Evolutionary conservation across 64 coral and sea anemone species (phyloP).

Genomic region (Stichodactyla mertensii): DNA sequence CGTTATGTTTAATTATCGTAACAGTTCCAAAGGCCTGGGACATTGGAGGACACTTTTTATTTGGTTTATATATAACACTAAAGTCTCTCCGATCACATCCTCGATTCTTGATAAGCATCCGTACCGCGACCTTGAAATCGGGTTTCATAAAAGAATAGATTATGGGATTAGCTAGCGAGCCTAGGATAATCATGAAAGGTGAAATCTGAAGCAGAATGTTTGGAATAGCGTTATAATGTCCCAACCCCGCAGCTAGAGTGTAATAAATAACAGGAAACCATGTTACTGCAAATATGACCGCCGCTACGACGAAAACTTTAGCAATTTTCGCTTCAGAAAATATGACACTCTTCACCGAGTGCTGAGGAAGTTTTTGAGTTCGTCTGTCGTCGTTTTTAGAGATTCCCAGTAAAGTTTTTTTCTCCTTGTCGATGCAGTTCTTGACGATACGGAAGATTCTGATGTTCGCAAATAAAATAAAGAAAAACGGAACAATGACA

Average conservation of each 20-base stretch:
- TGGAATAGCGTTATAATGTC: constrained; percentile 11
- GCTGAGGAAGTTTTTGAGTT: not conserved
- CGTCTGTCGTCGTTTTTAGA: not conserved
- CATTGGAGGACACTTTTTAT: not conserved
- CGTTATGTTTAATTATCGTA: not conserved
- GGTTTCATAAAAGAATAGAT: constrained; percentile 67
- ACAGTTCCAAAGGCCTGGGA: not conserved
- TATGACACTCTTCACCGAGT: not conserved
- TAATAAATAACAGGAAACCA: constrained; percentile 55
- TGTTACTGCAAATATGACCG: constrained; percentile 38
- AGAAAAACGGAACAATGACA: constrained; percentile 26
- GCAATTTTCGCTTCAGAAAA: constrained; percentile 53
- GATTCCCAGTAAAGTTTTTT: not conserved
- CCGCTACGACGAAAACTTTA: constrained; percentile 36
- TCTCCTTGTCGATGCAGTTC: constrained; percentile 26
- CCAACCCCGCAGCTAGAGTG: constrained; percentile 16
- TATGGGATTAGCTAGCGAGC: constrained; percentile 49
- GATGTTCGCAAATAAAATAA: constrained; percentile 55
- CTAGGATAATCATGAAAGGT: constrained; percentile 38
- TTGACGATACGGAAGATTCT: constrained; percentile 44
- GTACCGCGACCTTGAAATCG: constrained; percentile 20
- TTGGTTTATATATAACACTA: not conserved
- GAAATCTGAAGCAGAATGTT: constrained; percentile 24
- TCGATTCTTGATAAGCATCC: not conserved
- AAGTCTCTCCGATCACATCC: not conserved